Evolutionary conservation across 2,113 vertebrate genomes (phyloP), one percentile per base, ranked within the genome.

Genomic region (Ochotona princeps): DNA sequence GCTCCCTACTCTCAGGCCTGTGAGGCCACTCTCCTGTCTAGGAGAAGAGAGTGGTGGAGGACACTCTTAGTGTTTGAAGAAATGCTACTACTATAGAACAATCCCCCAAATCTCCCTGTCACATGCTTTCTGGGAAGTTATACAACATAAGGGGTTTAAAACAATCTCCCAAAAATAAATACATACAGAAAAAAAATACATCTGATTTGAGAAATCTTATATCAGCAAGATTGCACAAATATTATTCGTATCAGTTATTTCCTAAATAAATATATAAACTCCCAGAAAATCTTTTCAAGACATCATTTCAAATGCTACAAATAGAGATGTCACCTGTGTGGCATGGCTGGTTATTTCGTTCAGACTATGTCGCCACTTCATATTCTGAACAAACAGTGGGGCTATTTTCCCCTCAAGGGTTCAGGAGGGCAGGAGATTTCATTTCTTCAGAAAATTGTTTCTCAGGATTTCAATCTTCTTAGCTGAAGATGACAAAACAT

Each of bases 401-500:
- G 98, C 99, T 99, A 99, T 99, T 99, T 99, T 99, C 98, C 99
- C 95, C 99, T 44, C 98, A 98, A 98, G 99, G 99, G 99, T 99
- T 99, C 98, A 99, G 98, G 97, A 99, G 99, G 99, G 98, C 99
- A 99, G 91, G 98, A 98, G 97, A 99, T 99, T 99, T 99, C 99
- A 99, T 99, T 99, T 99, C 99, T 99, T 98, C 98, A 99, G 99
- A 99, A 99, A 99, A 99, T 99, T 99, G 99, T 99, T 99, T 99
- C 98, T 98, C 98, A 98, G 99, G 98, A 99, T 99, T 99, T 99
- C 99, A 99, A 99, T 99, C 99, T 99, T 98, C 99, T 98, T 98
- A 98, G 98, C 98, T 98, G 98, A 98, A 99, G 99, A 99, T 99
- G 99, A 99, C 99, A 99, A 99, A 99, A 99, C 98, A 99, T 98